These are phyloP conservation scores for Meiosimyza decipiens DNA, from an alignment of 2,888 invertebrate genomes.

Conservation along the genomic window DNA sequence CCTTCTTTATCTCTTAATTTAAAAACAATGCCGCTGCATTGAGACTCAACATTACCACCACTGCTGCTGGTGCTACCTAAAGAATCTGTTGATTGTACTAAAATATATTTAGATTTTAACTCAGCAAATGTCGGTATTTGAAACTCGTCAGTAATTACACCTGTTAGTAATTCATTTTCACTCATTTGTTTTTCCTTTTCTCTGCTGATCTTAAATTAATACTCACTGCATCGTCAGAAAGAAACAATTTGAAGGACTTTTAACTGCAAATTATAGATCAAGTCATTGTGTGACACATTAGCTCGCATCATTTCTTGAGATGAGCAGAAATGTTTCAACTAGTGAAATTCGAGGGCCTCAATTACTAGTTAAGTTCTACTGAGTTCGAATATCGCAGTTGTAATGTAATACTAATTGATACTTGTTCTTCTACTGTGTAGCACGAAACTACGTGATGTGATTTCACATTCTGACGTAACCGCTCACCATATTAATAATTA, in stretches of 20 bases:
- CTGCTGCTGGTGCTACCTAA: slow-evolving; percentile 37
- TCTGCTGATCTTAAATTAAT: too few relatives aligned
- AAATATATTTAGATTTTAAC: not conserved
- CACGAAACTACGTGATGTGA: too few relatives aligned
- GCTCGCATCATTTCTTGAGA: not conserved
- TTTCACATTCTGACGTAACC: too few relatives aligned
- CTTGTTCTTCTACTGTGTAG: too few relatives aligned
- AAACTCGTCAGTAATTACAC: too few relatives aligned
- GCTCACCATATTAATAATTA: too few relatives aligned
- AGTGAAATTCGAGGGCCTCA: not conserved
- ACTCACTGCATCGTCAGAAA: too few relatives aligned
- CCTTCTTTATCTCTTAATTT: too few relatives aligned
- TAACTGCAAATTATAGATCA: slow-evolving; percentile 16
- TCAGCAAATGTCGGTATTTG: too few relatives aligned
- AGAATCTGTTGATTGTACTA: slow-evolving; percentile 33
- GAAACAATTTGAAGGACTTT: not conserved
- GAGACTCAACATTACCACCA: slow-evolving; percentile 1
- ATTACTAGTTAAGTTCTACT: not conserved
- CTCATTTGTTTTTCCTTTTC: slow-evolving; percentile 55
- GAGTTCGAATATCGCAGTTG: slow-evolving; percentile 5
- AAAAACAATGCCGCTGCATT: too few relatives aligned
- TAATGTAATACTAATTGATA: not conserved
- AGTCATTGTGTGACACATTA: not conserved
- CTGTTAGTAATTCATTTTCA: slow-evolving; percentile 45
- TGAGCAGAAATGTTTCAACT: not conserved